These are phyloP conservation scores for Sitta europaea DNA, from an alignment of 2,113 vertebrate species.

Conservation along the genomic window DNA sequence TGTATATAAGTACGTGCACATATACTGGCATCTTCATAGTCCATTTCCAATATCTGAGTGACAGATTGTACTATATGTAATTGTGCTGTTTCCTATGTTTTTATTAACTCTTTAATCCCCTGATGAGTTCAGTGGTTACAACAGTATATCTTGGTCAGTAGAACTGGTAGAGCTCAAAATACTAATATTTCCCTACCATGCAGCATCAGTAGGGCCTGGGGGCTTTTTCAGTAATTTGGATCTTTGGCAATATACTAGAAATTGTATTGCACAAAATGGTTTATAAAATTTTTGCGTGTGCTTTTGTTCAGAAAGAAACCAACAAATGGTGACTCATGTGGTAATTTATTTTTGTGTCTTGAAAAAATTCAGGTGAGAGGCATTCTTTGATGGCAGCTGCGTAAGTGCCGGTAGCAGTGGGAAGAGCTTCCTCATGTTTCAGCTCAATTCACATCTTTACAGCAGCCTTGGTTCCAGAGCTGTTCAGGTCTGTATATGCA, in stretches of 20 bases:
- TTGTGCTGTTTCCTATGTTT: background rate
- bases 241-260: background rate
- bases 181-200: background rate
- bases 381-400: background rate
- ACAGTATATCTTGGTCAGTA: background rate
- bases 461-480: background rate
- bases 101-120: constrained; percentile 34
- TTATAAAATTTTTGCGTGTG: fast-evolving
- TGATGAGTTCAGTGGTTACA: background rate
- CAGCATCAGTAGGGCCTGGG: fast-evolving
- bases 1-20: constrained; percentile 30
- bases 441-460: background rate
- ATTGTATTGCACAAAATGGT: background rate
- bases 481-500: background rate
- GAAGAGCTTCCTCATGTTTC: background rate
- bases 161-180: background rate
- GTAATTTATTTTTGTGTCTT: background rate
- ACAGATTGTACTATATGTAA: constrained; percentile 17
- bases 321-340: background rate
- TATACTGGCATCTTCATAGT: constrained; percentile 15
- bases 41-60: constrained; percentile 34
- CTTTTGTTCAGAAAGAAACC: background rate
- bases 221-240: background rate
- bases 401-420: background rate
- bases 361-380: background rate